phyloP scores from a whole-genome alignment of 2,113 vertebrate species.

The Datnioides undecimradiatus region DNA sequence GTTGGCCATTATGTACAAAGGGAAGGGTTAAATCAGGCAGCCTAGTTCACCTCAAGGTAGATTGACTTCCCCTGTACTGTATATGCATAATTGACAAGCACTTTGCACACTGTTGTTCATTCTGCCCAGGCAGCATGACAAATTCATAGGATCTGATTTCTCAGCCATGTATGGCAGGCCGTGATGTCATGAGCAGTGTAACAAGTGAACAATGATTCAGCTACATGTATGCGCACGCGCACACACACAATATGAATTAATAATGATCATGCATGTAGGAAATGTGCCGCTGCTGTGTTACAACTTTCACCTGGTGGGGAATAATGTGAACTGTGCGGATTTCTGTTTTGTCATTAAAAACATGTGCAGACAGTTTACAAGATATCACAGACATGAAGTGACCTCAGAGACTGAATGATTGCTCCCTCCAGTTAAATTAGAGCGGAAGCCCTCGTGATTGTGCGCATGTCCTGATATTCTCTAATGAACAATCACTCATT shows the following conservation, averaged over 20 bases:
- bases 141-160: constrained; percentile 72
- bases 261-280: constrained; percentile 13
- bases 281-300: not conserved
- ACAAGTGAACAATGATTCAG: constrained; percentile 49
- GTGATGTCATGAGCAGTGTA: constrained; percentile 45
- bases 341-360: not conserved
- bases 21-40: constrained; percentile 47
- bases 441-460: not conserved
- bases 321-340: not conserved
- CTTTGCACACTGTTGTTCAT: constrained; percentile 60
- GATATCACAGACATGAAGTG: not conserved
- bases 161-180: constrained; percentile 47
- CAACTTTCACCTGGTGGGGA: not conserved
- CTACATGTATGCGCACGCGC: too few relatives aligned
- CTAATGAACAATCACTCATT: not conserved
- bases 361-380: not conserved
- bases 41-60: constrained; percentile 54
- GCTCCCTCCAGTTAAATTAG: not conserved
- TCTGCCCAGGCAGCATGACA: constrained; percentile 65
- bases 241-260: constrained; percentile 15
- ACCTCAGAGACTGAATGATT: not conserved
- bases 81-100: constrained; percentile 78
- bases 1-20: constrained; percentile 21
- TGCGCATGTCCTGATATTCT: not conserved
- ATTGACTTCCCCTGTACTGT: constrained; percentile 45